Evolutionary conservation across 2,113 vertebrate genomes (phyloP).

Genomic region (Asarcornis scutulata): DNA sequence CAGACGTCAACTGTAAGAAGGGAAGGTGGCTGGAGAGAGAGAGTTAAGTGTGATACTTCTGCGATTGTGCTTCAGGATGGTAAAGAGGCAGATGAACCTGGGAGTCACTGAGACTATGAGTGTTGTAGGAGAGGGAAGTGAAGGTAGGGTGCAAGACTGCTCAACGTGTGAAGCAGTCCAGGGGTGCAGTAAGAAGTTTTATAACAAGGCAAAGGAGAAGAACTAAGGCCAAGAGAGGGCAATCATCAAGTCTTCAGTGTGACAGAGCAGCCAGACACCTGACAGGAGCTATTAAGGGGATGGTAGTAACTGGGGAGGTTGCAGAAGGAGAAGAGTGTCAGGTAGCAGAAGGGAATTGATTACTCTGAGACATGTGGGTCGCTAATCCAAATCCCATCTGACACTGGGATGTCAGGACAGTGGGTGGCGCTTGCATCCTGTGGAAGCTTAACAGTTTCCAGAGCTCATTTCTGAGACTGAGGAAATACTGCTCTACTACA

Average conservation of each 20-base stretch:
- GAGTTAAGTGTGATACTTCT: neutral
- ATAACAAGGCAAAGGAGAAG: neutral
- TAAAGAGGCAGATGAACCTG: neutral
- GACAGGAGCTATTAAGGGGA: neutral
- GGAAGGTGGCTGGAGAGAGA: neutral
- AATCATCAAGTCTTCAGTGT: neutral
- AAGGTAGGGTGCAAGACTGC: neutral
- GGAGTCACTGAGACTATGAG: neutral
- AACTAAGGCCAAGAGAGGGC: neutral
- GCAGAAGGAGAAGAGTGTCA: neutral
- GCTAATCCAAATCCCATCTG: neutral
- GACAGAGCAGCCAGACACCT: neutral
- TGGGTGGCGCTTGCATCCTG: neutral
- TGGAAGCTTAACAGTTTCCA: neutral
- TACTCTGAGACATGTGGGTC: neutral
- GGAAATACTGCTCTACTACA: neutral
- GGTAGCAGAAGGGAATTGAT: fast-evolving
- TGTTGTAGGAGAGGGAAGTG: neutral
- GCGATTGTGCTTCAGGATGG: fast-evolving
- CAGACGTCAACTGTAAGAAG: neutral
- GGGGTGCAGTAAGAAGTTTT: neutral
- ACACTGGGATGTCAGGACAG: neutral
- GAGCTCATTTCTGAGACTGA: neutral
- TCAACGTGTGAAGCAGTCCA: neutral
- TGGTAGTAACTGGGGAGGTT: neutral